Base-by-base conservation (phyloP, 1,140 invertebrate species). In the Schlechtendalia chinensis region DNA sequence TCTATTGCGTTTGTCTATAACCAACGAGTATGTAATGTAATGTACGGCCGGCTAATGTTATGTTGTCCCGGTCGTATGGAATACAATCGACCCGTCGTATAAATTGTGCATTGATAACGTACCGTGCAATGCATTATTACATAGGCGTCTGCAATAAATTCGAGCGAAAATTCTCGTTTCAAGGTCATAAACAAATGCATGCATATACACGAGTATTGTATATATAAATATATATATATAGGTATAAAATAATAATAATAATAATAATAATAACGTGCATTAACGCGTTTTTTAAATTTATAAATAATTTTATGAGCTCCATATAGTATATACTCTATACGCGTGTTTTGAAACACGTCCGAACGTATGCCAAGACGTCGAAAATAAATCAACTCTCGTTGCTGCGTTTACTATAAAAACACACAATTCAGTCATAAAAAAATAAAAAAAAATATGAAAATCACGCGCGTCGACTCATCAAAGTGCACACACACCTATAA, bases 261-360 rank as follows among this genome's bases (percentile, higher is more conserved):
- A 3, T 47, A 69, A 45, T 69, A 69, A 22, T 47, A 22, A 50
- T 50, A 69, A 50, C 24, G 39, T 69, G 22, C 45, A 69, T 74
- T 56, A 61, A 61, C 74, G 39, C 61, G 22, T 79, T 79, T 79
- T 24, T 50, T 47, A 27, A 61, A 59, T 79, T 47, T 79, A 79
- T 79, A 79, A 79, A 79, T 79, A 79, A 79, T 79, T 61, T 79
- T 79, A 79, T 50, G 75, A 63, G 75, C 39, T 72, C 69, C 11
- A 47, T 72, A 50, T 39, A 67, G n/a, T 29, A 6, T 29, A 10
- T 17, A 27, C 50, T 29, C 58, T 1, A 1, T 29, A 39, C 4
- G 75, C 4, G 75, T 77, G 32, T 79, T 75, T 54, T 59, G 72
- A 75, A 75, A 75, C 56, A 19, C 27, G 29, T 1, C 29, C 54